Evolutionary conservation across 1,140 invertebrate genomes (phyloP).

Genomic region (Aphis craccivora): DNA sequence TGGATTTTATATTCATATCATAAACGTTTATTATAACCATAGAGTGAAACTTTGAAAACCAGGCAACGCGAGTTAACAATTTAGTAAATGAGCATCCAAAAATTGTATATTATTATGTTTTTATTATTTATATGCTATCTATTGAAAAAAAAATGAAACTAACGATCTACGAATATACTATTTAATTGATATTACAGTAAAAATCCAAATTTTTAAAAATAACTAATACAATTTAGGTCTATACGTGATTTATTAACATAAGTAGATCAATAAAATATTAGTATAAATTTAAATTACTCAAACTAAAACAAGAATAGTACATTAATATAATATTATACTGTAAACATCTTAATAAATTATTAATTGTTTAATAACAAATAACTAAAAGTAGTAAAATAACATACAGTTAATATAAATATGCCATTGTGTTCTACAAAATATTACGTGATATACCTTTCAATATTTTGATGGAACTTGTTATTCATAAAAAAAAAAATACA

Average conservation of each 20-base stretch:
- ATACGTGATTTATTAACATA: not conserved
- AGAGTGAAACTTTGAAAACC: not conserved
- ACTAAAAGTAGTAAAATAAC: too few species aligned
- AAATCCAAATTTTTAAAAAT: not conserved
- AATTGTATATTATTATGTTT: not conserved
- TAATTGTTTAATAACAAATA: not conserved
- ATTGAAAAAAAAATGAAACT: not conserved
- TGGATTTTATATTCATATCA: not conserved
- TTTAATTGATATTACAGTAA: not conserved
- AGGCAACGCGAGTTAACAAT: not conserved
- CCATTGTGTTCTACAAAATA: too few species aligned
- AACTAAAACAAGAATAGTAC: not conserved
- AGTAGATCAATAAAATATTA: too few species aligned
- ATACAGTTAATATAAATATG: not conserved
- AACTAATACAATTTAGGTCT: not conserved
- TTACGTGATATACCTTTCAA: not conserved
- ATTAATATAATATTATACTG: not conserved
- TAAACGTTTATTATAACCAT: not conserved
- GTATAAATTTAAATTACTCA: not conserved
- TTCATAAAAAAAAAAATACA: not conserved
- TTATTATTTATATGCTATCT: not conserved
- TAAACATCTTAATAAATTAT: not conserved
- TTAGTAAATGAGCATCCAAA: not conserved
- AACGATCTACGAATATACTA: not conserved
- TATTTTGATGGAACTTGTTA: not conserved